phyloP scores from a whole-genome alignment of 1,140 invertebrate genomes.

The Brachionus sp. region DNA sequence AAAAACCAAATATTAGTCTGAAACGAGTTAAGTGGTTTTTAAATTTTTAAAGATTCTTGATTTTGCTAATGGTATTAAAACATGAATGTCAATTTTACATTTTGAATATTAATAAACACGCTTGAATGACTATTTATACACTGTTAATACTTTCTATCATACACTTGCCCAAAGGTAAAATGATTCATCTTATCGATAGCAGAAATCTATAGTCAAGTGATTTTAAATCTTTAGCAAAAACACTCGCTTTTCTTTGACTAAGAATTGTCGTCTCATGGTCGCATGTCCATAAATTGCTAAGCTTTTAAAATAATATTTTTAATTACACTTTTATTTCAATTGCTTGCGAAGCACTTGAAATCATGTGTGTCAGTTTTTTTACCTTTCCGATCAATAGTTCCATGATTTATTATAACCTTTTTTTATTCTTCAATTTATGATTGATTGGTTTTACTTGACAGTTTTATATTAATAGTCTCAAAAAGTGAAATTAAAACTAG shows the following conservation, averaged over 20 bases:
- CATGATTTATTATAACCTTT: slow-evolving; percentile 8
- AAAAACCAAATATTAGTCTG: background rate
- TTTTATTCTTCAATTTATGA: background rate
- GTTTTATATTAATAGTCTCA: background rate
- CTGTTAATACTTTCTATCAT: background rate
- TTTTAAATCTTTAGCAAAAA: slow-evolving; percentile 1
- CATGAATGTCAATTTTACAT: background rate
- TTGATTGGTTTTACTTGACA: background rate
- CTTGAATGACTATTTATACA: background rate
- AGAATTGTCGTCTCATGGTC: background rate
- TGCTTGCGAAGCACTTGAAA: background rate
- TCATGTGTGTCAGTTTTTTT: slow-evolving; percentile 12
- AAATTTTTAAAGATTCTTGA: background rate
- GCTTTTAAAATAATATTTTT: slow-evolving; percentile 19
- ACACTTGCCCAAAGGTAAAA: background rate
- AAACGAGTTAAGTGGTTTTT: background rate
- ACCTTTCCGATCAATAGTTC: background rate
- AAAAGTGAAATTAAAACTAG: background rate
- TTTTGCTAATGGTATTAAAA: background rate
- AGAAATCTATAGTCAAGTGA: background rate
- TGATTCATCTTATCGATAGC: background rate
- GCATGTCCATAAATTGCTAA: background rate
- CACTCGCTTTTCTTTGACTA: background rate
- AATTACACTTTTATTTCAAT: background rate
- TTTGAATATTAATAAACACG: slow-evolving; percentile 4